Conservation (phyloP, 2,888 invertebrate genomes). For the Pachliopta kotzebuea region DNA sequence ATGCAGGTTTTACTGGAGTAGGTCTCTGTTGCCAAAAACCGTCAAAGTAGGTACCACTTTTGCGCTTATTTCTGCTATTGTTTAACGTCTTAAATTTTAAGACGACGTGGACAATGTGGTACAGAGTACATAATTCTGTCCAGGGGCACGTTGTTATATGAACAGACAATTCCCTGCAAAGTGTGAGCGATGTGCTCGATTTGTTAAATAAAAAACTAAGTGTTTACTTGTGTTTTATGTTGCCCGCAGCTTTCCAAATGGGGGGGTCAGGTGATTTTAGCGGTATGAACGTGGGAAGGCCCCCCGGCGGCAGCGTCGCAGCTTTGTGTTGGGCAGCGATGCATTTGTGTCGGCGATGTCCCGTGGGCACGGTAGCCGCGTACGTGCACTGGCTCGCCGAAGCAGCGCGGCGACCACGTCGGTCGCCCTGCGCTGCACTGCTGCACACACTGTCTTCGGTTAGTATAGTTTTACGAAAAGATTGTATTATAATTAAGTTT, state of each 20-base stretch:
- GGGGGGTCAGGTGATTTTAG: conserved; percentile 30
- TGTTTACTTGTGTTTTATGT: not conserved
- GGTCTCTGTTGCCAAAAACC: too few species aligned
- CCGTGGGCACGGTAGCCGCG: conserved; percentile 82
- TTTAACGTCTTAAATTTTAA: too few species aligned
- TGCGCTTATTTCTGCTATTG: too few species aligned
- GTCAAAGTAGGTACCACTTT: too few species aligned
- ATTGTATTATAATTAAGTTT: too few species aligned
- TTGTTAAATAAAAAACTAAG: too few species aligned
- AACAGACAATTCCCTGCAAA: too few species aligned
- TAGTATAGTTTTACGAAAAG: conserved; percentile 18
- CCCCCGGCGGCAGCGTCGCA: conserved; percentile 61
- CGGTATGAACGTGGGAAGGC: conserved; percentile 35
- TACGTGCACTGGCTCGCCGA: conserved; percentile 87
- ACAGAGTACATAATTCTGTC: too few species aligned
- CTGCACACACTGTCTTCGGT: conserved; percentile 91
- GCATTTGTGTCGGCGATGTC: conserved; percentile 85
- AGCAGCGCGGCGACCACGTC: conserved; percentile 68
- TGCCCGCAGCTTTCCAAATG: conserved; percentile 53
- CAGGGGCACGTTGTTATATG: too few species aligned
- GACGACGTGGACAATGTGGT: too few species aligned
- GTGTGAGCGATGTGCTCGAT: too few species aligned
- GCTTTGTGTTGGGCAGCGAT: conserved; percentile 90
- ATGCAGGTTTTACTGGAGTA: too few species aligned
- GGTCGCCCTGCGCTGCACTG: conserved; percentile 66